Conservation (phyloP, 2,113 vertebrate species). For the Chaetops frenatus region DNA sequence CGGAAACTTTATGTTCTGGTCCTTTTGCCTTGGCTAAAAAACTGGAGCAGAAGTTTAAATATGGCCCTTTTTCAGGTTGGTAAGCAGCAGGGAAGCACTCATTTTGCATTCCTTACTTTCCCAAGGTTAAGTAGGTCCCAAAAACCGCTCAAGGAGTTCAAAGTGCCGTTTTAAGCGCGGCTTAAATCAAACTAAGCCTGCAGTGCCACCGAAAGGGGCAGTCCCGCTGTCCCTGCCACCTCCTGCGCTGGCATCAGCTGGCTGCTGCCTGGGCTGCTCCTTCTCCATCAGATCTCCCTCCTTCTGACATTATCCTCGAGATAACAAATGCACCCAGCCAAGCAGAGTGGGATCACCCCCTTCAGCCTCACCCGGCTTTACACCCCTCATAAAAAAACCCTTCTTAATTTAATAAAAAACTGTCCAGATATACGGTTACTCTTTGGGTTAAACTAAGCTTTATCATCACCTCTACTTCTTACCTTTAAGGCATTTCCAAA, state of each 20-base stretch:
- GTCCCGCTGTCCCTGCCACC: neutral
- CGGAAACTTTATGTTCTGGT: neutral
- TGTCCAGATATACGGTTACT: neutral
- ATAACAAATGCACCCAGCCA: neutral
- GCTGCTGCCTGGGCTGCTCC: neutral
- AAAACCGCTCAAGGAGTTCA: neutral
- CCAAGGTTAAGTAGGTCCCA: neutral
- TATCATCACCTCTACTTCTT: neutral
- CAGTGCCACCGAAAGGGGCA: slow-evolving; percentile 26
- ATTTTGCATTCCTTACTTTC: neutral
- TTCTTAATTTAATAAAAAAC: neutral
- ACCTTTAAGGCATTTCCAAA: neutral
- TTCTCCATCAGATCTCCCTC: neutral
- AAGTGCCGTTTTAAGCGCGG: neutral
- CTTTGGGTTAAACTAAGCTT: neutral
- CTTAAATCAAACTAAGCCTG: neutral
- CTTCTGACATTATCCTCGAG: neutral
- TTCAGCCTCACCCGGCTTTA: neutral
- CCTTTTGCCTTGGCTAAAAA: neutral
- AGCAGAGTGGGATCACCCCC: neutral
- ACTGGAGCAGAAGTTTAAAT: neutral
- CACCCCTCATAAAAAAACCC: neutral
- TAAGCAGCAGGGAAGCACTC: neutral
- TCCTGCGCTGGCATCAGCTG: neutral
- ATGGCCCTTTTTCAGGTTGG: neutral